Evolutionary conservation across 2,888 invertebrate genomes (phyloP).

Genomic region (Sthenelais limicola): DNA sequence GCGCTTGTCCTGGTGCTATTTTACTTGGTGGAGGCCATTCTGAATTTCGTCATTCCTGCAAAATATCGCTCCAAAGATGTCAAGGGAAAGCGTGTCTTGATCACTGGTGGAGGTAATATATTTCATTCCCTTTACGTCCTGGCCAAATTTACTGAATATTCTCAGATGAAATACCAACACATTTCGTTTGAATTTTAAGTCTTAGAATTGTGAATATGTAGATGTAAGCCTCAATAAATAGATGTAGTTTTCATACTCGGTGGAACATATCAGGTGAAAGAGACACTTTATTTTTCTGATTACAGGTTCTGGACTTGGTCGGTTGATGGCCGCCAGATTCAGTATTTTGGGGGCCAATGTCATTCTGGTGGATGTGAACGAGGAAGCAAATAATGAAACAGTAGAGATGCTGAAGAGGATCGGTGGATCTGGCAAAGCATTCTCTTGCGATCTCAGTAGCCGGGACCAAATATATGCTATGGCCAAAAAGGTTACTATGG

Average conservation of each 20-base stretch:
- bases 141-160: too few relatives aligned
- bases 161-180: too few relatives aligned
- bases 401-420: constrained; percentile 44
- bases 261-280: too few relatives aligned
- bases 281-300: too few relatives aligned
- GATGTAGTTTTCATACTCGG: too few relatives aligned
- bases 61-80: constrained; percentile 78
- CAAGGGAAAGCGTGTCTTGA: constrained; percentile 80
- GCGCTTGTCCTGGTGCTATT: constrained; percentile 27
- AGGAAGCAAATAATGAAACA: constrained; percentile 63
- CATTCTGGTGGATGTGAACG: constrained; percentile 70
- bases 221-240: too few relatives aligned
- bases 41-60: constrained; percentile 40
- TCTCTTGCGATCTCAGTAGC: constrained; percentile 66
- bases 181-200: too few relatives aligned
- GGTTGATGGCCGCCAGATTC: constrained; percentile 66
- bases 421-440: constrained; percentile 52
- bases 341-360: constrained; percentile 63
- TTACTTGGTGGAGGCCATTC: constrained; percentile 43
- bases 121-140: too few relatives aligned
- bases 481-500: constrained; percentile 66
- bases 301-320: constrained; percentile 71
- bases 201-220: too few relatives aligned
- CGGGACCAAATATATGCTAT: constrained; percentile 62
- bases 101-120: constrained; percentile 51